Evolutionary conservation across 2,888 invertebrate genomes (phyloP).

Genomic region (Xylota sylvarum): DNA sequence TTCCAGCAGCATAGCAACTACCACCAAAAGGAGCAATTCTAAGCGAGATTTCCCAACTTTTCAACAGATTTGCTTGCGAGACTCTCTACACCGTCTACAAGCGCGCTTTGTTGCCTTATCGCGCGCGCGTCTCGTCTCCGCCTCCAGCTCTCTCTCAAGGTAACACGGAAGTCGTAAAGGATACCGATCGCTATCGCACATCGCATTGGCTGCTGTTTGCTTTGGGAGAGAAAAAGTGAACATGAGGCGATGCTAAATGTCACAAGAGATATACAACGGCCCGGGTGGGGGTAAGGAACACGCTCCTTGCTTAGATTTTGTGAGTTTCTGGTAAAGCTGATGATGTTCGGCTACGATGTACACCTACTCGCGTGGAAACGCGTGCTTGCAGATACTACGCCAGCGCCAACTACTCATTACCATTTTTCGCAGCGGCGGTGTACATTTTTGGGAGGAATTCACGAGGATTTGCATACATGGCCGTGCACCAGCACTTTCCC

Average conservation of each 20-base stretch:
- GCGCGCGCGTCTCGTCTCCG: slow-evolving; percentile 50
- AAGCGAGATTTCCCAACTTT: slow-evolving; percentile 56
- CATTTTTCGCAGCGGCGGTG: slow-evolving; percentile 73
- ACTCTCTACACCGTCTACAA: slow-evolving; percentile 22
- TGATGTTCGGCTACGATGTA: slow-evolving; percentile 72
- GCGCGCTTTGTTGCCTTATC: slow-evolving; percentile 57
- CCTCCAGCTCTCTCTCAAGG: slow-evolving; percentile 68
- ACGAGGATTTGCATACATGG: slow-evolving; percentile 76
- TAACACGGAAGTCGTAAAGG: slow-evolving; percentile 77
- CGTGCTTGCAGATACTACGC: slow-evolving; percentile 72
- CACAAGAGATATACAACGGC: slow-evolving; percentile 73
- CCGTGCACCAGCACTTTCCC: slow-evolving; percentile 66
- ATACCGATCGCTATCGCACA: slow-evolving; percentile 76
- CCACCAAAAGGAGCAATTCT: slow-evolving; percentile 60
- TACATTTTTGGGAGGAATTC: slow-evolving; percentile 76
- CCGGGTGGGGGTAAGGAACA: slow-evolving; percentile 22
- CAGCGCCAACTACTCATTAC: slow-evolving; percentile 72
- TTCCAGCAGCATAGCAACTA: slow-evolving; percentile 18
- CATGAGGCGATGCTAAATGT: slow-evolving; percentile 76
- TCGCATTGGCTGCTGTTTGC: slow-evolving; percentile 46
- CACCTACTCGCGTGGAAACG: slow-evolving; percentile 77
- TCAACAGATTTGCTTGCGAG: slow-evolving; percentile 63
- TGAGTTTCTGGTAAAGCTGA: slow-evolving; percentile 60
- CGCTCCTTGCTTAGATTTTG: slow-evolving; percentile 60
- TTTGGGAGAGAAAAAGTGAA: slow-evolving; percentile 66